Base-by-base conservation (phyloP, 2,797 vertebrate species). In the Crocodylus rhombifer region DNA sequence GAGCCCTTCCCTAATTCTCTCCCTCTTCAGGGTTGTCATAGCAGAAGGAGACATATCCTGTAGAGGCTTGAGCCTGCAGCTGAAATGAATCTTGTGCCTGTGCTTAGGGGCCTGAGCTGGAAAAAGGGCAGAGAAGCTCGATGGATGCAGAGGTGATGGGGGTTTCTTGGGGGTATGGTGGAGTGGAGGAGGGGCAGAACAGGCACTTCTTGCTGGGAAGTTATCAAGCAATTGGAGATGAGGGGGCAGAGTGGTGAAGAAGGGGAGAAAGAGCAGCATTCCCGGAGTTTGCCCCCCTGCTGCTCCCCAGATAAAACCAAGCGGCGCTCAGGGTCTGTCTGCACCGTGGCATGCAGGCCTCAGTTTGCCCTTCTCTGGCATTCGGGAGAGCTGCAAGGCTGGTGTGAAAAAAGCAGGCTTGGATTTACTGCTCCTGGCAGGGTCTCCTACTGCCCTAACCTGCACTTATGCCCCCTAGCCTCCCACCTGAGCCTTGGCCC, bases 401-500 rank as follows among this genome's bases (percentile, higher is more conserved):
- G 36, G 69, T 36, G 42, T 42, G 36, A 51, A 26, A 36, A 73
- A 73, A 26, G 8, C 21, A 51, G 1, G 13, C 23, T 73, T 73
- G 25, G 14, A 30, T 28, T 64, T 33, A 3, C 14, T 33, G 16
- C 4, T 13, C 3, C 0, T 0, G 58, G 30, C 28, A 83, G 75
- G 69, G 12, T 58, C 16, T 20, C 56, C 63, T 61, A 69, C 60
- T 20, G 13, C 80, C 56, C 42, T 63, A 16, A 26, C 26, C 69
- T 73, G 13, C 36, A 25, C 36, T 1, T 26, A 51, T 51, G 42
- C 42, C 42, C 9, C 42, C 42, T 51, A 1, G 5, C 73, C 73
- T 25, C 26, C 28, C 17, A 51, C 58, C 17, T 28, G 63, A 23
- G 51, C 33, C n/a, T 60, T 23, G 14, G 67, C 85, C 28, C n/a